Base-by-base conservation (phyloP, 2,797 vertebrate species). In the Cottoperca gobio region DNA sequence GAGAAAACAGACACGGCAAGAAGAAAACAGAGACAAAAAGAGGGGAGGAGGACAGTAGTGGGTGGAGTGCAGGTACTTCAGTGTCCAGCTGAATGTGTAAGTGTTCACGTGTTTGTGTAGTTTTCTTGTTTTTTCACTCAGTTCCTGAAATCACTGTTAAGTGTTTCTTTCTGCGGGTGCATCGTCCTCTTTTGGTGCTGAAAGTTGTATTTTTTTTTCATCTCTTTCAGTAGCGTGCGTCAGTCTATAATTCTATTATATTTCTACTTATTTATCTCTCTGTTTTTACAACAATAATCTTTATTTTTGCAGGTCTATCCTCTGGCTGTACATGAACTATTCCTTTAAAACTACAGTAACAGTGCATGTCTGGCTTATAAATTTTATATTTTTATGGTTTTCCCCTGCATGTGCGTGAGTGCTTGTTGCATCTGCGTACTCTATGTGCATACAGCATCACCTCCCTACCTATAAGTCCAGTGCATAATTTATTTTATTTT, bases 341-440 rank as follows among this genome's bases (percentile, higher is more conserved):
- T 64, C 78, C 82, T 82, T 79, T 83, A 59, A 76, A 78, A 87
- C 84, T 88, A 91, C 87, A 86, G 86, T 92, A 92, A 92, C 91
- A 91, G 90, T 92, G 89, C 89, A 86, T 76, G 91, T 92, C 90
- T 91, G 91, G 91, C 90, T 92, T 89, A 76, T 42, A 78, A 49
- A 57, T 78, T 42, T 26, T 24, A 62, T 64, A 33, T 60, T 79
- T 61, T 39, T 26, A 59, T 52, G 26, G 26, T 79, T 6, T 57
- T 83, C 79, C 78, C 77, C 74, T 86, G 88, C 69, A 37, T 81
- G 68, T 85, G 83, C 60, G 7, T 85, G 74, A 61, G 79, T 21
- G 45, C 4, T 53, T 69, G 77, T 81, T 89, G 83, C 77, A 78
- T 86, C 61, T 72, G 70, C 23, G 3, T 67, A 53, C 19, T 82